Evolutionary conservation across 1,140 invertebrate genomes (phyloP), one percentile per base, ranked within the genome.

Genomic region (Bombus affinis): DNA sequence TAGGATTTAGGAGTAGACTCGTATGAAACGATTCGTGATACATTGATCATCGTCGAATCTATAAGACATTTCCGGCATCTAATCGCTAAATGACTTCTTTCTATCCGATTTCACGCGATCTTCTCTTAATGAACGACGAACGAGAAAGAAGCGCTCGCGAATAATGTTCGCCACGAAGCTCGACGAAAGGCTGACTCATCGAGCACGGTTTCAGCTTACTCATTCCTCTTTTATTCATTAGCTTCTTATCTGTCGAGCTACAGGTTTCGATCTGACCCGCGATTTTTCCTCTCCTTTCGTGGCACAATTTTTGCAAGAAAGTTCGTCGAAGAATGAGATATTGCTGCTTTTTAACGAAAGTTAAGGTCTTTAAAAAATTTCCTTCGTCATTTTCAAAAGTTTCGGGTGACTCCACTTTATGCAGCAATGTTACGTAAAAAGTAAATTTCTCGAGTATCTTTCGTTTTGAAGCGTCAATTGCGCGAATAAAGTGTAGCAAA

Each of bases 141-240:
- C 62, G 59, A 86, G 79, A 62, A 70, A 80, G 47, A 62, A 70
- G 71, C n/a, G 81, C 68, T 71, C 75, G 74, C 42, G 87, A 88
- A 92, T 91, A 92, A 91, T 90, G 86, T 53, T n/a, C 74, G 47
- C 81, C 88, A 83, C 76, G 88, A 90, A 82, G 44, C 76, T 78
- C 73, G 47, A 76, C 77, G 89, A 93, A 92, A 92, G 75, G 89
- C 83, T 85, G 87, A 85, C 59, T 87, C 81, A 89, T 22, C 35
- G 47, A 90, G 85, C 82, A 70, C 80, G 82, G 70, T 90, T 93
- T 87, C 74, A 92, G 92, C 93, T 92, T 92, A 92, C 92, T 94
- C 93, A 92, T 91, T 87, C 88, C 62, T 87, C 89, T 88, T 91
- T 92, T 94, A 94, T 94, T 94, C 94, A 93, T 93, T 91, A 93